Percentiles rank a stretch among this genome's conserved stretches.
Evolutionary conservation across 2,797 vertebrate species (phyloP).

Genomic region (Galagoides demidoff): DNA sequence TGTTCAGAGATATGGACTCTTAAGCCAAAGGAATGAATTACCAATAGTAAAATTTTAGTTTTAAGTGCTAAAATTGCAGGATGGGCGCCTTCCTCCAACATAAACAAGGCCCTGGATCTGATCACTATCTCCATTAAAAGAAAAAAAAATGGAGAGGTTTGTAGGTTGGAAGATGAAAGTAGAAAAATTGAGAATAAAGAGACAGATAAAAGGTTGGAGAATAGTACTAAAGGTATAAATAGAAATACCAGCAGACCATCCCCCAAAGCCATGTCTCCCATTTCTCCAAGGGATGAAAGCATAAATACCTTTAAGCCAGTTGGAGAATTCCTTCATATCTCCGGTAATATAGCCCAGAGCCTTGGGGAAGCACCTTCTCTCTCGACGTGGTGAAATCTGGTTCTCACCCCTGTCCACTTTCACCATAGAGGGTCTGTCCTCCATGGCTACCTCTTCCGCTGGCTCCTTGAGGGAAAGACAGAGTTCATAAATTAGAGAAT

Average conservation of each 20-base stretch:
- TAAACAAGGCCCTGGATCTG: background rate
- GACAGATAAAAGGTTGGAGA: background rate
- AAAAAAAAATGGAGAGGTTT: background rate
- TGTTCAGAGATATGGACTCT: background rate
- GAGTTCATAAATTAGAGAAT: background rate
- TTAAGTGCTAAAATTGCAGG: background rate
- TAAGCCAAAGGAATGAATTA: background rate
- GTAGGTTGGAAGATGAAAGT: background rate
- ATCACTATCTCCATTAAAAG: background rate
- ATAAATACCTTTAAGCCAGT: constrained; percentile 94
- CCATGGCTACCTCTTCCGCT: constrained; percentile 65
- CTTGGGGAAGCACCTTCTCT: constrained; percentile 85
- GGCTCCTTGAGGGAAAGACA: constrained; percentile 67
- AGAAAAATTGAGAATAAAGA: background rate
- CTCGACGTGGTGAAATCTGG: constrained; percentile 41
- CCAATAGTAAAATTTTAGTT: background rate
- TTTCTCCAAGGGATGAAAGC: background rate
- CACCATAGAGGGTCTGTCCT: constrained; percentile 78
- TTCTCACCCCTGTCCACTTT: constrained; percentile 76
- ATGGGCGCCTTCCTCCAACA: background rate
- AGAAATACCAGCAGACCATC: background rate
- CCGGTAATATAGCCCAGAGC: constrained; percentile 91
- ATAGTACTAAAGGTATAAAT: background rate
- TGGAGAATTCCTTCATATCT: constrained; percentile 93
- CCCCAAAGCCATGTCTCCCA: background rate